Percentiles rank a stretch among this genome's conserved stretches.
Conservation (phyloP, 2,113 vertebrate genomes). For the Hydrochoerus hydrochaeris region DNA sequence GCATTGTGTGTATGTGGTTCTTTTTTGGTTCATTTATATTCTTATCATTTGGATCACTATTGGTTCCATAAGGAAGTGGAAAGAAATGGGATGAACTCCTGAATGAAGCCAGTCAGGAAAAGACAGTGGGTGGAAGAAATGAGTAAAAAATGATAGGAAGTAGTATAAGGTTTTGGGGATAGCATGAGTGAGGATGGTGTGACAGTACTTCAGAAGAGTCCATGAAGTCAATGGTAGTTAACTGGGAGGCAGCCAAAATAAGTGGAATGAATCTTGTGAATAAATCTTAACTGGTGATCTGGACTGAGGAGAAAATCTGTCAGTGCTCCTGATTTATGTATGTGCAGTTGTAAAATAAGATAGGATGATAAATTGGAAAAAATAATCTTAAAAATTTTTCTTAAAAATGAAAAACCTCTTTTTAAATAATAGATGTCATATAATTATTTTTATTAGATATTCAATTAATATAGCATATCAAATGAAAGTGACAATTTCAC, state of each 20-base stretch:
- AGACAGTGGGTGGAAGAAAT: constrained; percentile 24
- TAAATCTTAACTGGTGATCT: constrained; percentile 63
- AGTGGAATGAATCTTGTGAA: constrained; percentile 51
- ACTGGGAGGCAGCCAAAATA: constrained; percentile 53
- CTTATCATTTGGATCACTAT: background rate
- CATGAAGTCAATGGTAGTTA: constrained; percentile 14
- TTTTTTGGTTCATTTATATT: constrained; percentile 13
- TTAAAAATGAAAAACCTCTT: background rate
- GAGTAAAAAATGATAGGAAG: constrained; percentile 12
- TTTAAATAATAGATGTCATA: background rate
- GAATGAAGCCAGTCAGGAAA: background rate
- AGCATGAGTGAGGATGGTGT: background rate
- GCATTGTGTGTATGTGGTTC: background rate
- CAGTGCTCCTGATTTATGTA: constrained; percentile 51
- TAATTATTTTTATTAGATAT: background rate
- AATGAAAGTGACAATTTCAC: background rate
- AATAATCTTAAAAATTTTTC: constrained; percentile 57
- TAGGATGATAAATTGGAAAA: constrained; percentile 56
- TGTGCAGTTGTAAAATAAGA: constrained; percentile 42
- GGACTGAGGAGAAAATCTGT: constrained; percentile 40
- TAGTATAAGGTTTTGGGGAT: background rate
- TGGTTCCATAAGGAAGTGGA: background rate
- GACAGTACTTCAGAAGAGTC: background rate
- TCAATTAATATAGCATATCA: background rate
- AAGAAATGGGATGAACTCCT: background rate